Conservation (phyloP, 2,888 invertebrate species). For the Barypeithes pellucidus region DNA sequence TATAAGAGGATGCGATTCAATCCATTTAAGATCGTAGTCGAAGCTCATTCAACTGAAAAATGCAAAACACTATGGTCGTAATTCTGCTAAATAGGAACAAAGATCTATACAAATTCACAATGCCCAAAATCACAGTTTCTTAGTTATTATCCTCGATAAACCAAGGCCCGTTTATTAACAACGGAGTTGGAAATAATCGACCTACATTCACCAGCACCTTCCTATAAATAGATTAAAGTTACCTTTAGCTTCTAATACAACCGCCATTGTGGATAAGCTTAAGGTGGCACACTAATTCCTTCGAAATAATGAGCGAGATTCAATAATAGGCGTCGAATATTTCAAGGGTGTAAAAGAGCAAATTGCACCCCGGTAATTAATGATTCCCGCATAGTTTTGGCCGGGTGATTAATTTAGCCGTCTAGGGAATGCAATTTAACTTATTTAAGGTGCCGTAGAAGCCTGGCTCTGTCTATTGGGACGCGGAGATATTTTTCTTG, state of each 20-base stretch:
- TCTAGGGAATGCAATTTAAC: conserved; percentile 51
- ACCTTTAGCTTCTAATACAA: conserved; percentile 34
- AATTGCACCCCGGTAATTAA: conserved; percentile 61
- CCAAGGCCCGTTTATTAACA: not conserved
- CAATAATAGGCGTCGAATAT: conserved; percentile 40
- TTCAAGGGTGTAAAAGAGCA: conserved; percentile 42
- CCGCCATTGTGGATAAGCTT: conserved; percentile 40
- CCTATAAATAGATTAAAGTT: conserved; percentile 25
- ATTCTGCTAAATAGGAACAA: too few species aligned
- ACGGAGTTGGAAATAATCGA: not conserved
- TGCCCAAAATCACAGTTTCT: too few species aligned
- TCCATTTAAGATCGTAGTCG: too few species aligned
- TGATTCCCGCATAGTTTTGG: conserved; percentile 67
- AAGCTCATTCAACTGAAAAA: too few species aligned
- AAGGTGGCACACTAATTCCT: conserved; percentile 41
- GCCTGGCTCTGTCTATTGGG: not conserved
- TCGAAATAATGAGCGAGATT: conserved; percentile 40
- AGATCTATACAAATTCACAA: too few species aligned
- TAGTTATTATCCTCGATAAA: too few species aligned
- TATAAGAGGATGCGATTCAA: too few species aligned
- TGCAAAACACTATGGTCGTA: too few species aligned
- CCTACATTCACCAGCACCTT: not conserved
- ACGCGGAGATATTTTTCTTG: conserved; percentile 50
- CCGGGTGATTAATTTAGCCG: conserved; percentile 66
- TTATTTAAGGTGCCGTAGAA: not conserved